Base-by-base conservation (phyloP, 1,140 invertebrate species). In the Trachymyrmex septentrionalis region DNA sequence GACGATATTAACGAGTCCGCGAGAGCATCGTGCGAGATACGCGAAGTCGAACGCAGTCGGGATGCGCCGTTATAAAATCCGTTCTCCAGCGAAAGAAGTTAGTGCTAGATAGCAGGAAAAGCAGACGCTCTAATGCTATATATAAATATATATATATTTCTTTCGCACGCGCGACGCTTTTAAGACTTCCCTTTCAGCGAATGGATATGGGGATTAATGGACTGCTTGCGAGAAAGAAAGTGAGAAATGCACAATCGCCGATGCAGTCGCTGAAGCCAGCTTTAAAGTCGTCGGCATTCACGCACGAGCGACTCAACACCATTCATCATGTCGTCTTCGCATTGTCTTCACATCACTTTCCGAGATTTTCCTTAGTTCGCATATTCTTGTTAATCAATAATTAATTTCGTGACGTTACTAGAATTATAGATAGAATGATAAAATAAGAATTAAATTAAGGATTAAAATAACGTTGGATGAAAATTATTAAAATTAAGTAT, bases 1-100 rank as follows among this genome's bases (percentile, higher is more conserved):
- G 69, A 24, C 55, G 78, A 72, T 84, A 84, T 84, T 84, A 84
- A 75, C 69, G 34, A 59, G 12, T 27, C 44, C 24, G 75, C 57
- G 75, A 72, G 69, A 50, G 55, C 30, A 16, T 12, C 48, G 48
- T 16, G 50, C 66, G 50, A 57, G 53, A 81, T 48, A 30, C 38
- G 21, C 21, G 16, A 38, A 63, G 48, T 57, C 55, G 57, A 55
- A 38, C 44, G 34, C 27, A 34, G 7, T 9, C 5, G 44, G 27
- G 77, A 24, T 71, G 44, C 55, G 2, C 16, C 7, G 38, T 81
- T 71, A 57, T 34, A 84, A 75, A 82, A 61, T 75, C 67, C 77
- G 53, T 21, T 53, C 44, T 21, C 24, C 50, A 67, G 55, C 21
- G 38, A 82, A 30, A 61, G 69, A 73, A 57, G n/a, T 27, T 14